Evolutionary conservation across 2,797 vertebrate species (phyloP).

Genomic region (Chiroxiphia lanceolata): DNA sequence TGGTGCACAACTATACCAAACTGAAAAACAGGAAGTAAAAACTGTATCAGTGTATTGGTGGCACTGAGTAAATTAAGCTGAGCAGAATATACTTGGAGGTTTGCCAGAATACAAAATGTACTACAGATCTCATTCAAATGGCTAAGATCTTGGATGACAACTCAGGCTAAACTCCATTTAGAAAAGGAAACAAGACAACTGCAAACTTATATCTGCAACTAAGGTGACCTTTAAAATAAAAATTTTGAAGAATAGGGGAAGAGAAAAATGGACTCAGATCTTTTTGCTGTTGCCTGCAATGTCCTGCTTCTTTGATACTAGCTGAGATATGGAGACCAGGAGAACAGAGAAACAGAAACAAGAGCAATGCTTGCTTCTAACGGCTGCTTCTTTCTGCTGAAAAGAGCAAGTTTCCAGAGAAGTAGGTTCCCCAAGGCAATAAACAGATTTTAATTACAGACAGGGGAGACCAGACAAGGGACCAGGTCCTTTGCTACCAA

Average conservation of each 20-base stretch:
- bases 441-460: background rate
- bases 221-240: background rate
- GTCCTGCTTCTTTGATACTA: background rate
- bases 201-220: background rate
- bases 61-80: background rate
- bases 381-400: background rate
- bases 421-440: background rate
- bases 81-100: background rate
- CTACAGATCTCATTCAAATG: background rate
- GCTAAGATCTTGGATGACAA: background rate
- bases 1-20: background rate
- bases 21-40: background rate
- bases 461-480: background rate
- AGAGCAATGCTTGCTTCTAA: background rate
- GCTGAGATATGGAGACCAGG: background rate
- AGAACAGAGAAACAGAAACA: background rate
- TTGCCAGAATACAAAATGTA: constrained; percentile 2
- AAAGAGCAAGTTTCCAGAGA: background rate
- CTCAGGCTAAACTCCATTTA: background rate
- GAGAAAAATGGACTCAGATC: background rate
- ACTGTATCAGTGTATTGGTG: background rate
- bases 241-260: background rate
- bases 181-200: background rate
- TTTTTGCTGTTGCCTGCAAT: background rate
- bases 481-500: background rate